Percentiles rank a stretch among this genome's conserved stretches.
Conservation (phyloP, 92 coral and sea anemone species). For the Porites cylindrica region DNA sequence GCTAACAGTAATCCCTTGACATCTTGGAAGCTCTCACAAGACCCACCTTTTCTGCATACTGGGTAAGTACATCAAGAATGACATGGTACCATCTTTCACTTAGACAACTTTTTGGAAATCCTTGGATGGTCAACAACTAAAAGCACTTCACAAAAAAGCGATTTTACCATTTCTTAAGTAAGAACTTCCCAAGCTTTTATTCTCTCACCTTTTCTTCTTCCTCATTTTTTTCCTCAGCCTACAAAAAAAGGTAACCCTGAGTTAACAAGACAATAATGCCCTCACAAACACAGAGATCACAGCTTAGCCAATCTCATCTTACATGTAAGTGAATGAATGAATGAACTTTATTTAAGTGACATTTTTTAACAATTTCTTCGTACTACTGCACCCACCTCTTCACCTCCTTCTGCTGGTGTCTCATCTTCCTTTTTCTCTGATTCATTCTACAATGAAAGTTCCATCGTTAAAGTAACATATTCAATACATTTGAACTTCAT, state of each 20-base stretch:
- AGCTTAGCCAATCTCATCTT: background rate
- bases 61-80: too few species aligned
- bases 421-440: conserved; percentile 50
- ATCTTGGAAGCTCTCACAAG: too few species aligned
- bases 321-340: too few species aligned
- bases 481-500: background rate
- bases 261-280: background rate
- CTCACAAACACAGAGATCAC: background rate
- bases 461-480: background rate
- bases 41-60: too few species aligned
- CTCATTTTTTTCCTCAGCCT: conserved; percentile 61
- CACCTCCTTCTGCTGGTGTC: conserved; percentile 29
- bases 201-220: conserved; percentile 55
- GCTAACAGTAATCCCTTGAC: too few species aligned
- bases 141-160: too few species aligned
- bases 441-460: conserved; percentile 32
- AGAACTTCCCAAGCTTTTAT: background rate
- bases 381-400: conserved; percentile 12
- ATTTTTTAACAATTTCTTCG: background rate
- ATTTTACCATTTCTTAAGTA: too few species aligned
- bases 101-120: too few species aligned
- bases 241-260: background rate
- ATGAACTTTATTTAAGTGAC: too few species aligned
- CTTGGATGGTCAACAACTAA: too few species aligned
- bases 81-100: too few species aligned